Evolutionary conservation across 2,888 invertebrate species (phyloP).

Genomic region (Noctuana brunneofusca): DNA sequence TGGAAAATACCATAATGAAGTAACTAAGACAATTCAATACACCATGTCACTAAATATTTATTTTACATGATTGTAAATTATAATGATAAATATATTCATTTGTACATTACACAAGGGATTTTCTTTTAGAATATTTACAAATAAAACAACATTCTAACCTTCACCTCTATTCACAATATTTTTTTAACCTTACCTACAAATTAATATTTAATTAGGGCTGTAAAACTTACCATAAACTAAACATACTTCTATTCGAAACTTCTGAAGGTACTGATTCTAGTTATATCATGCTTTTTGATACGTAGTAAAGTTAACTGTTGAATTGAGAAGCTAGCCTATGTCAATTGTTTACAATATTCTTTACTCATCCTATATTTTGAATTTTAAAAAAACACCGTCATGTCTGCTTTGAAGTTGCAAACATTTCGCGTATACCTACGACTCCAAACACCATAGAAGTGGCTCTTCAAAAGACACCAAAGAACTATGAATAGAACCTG

Average conservation of each 20-base stretch:
- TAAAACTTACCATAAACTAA: slow-evolving; percentile 62
- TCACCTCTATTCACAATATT: slow-evolving; percentile 66
- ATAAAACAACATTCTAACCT: slow-evolving; percentile 67
- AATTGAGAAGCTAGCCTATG: too few relatives aligned
- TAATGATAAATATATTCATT: slow-evolving; percentile 73
- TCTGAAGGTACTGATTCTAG: slow-evolving; percentile 20
- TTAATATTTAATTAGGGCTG: slow-evolving; percentile 65
- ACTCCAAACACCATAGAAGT: too few relatives aligned
- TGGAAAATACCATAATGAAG: slow-evolving; percentile 64
- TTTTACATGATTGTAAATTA: slow-evolving; percentile 68
- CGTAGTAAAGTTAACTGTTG: too few relatives aligned
- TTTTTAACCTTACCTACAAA: slow-evolving; percentile 49
- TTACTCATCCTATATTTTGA: too few relatives aligned
- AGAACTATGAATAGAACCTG: too few relatives aligned
- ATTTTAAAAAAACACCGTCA: too few relatives aligned
- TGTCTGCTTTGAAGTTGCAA: too few relatives aligned
- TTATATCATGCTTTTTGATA: slow-evolving; percentile 23
- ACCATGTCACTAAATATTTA: slow-evolving; percentile 80
- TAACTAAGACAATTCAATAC: slow-evolving; percentile 54
- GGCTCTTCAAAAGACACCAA: too few relatives aligned
- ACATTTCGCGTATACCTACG: too few relatives aligned
- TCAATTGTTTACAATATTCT: too few relatives aligned
- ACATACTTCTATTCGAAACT: slow-evolving; percentile 38
- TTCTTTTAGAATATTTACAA: slow-evolving; percentile 73
- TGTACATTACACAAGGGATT: slow-evolving; percentile 76